Conservation (phyloP, 1,140 invertebrate species). For the Panagrolaimus sp. region DNA sequence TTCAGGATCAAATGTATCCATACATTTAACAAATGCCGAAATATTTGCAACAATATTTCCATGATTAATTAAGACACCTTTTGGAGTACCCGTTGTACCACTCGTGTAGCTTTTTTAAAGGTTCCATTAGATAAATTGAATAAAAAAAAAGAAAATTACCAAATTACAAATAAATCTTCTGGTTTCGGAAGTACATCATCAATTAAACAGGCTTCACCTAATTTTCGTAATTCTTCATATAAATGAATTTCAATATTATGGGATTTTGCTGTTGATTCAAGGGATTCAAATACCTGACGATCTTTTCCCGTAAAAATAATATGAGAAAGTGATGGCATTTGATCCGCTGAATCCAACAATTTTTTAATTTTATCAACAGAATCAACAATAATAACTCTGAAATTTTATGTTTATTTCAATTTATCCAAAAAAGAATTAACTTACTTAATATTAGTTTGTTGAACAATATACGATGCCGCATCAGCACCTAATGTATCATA, state of each 20-base stretch:
- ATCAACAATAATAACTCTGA: conserved; percentile 10
- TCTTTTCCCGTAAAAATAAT: conserved; percentile 32
- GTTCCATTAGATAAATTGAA: no score
- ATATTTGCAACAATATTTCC: conserved; percentile 81
- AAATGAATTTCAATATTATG: conserved; percentile 26
- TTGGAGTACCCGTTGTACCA: conserved; percentile 90
- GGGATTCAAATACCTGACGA: background rate
- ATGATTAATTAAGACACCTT: conserved; percentile 92
- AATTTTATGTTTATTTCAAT: background rate
- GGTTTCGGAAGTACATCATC: conserved; percentile 65
- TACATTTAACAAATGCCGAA: conserved; percentile 62
- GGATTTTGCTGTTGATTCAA: conserved; percentile 14
- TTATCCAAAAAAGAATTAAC: conserved; percentile 59
- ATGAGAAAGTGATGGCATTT: conserved; percentile 33
- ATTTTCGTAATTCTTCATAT: conserved; percentile 25
- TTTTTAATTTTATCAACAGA: background rate
- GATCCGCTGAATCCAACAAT: conserved; percentile 19
- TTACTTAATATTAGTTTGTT: conserved; percentile 64
- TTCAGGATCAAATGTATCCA: conserved; percentile 10
- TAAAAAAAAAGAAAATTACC: no score
- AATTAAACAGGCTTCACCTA: conserved; percentile 13
- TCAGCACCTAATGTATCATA: conserved; percentile 94
- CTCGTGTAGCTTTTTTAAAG: no score
- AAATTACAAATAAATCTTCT: conserved; percentile 81
- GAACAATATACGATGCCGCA: conserved; percentile 89